A percentile compares a stretch with the other conserved stretches of the same genome.
Evolutionary conservation across 92 coral and sea anemone genomes (phyloP).

Genomic region (Isaurus tuberculatus): DNA sequence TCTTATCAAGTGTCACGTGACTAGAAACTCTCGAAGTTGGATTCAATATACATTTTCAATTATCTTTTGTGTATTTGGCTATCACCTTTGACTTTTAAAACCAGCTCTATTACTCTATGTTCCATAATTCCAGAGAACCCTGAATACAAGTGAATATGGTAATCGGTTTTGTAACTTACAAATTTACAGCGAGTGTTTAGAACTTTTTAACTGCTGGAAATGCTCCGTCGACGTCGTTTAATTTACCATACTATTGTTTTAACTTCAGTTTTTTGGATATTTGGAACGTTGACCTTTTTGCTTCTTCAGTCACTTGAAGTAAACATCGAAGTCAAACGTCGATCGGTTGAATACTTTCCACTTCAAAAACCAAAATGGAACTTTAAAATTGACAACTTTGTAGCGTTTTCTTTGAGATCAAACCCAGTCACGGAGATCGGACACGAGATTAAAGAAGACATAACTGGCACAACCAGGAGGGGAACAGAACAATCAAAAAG

Average conservation of each 20-base stretch:
- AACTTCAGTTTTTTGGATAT: constrained; percentile 90
- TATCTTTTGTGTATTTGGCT: neutral
- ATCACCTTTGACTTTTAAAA: constrained; percentile 12
- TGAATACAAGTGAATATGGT: neutral
- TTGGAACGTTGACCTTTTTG: constrained; percentile 90
- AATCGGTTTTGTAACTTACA: neutral
- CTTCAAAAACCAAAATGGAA: constrained; percentile 76
- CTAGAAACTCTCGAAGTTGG: neutral
- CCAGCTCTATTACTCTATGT: neutral
- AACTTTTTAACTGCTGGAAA: constrained; percentile 3
- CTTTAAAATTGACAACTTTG: constrained; percentile 38
- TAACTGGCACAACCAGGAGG: constrained; percentile 18
- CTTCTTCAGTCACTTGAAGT: constrained; percentile 86
- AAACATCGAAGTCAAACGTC: constrained; percentile 79
- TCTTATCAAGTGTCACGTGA: constrained; percentile 21
- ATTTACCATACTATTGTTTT: constrained; percentile 86
- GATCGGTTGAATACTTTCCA: constrained; percentile 68
- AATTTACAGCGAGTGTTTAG: neutral
- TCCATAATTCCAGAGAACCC: neutral
- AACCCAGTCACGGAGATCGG: constrained; percentile 7
- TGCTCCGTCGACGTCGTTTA: constrained; percentile 82
- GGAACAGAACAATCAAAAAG: constrained; percentile 36
- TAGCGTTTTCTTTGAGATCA: constrained; percentile 6
- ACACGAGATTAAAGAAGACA: constrained; percentile 18
- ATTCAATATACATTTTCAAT: constrained; percentile 27